Evolutionary conservation across 37 sponge, comb jelly and placozoan genomes (phyloP), one percentile per base, ranked within the genome.

Genomic region (Chondrosia reniformis): DNA sequence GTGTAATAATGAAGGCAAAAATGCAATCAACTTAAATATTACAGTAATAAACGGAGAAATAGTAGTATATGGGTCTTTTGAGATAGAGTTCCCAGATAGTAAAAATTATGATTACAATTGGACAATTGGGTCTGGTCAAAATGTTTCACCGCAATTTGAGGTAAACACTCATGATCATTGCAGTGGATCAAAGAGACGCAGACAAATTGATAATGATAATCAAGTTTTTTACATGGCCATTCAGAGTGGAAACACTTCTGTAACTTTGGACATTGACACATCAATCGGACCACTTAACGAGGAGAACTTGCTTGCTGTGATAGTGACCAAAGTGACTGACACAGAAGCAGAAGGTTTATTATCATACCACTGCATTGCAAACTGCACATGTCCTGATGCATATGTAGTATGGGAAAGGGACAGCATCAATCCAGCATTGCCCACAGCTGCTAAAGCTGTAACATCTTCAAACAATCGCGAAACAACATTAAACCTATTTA

Each of bases 61-160:
- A 19, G 4, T 34, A 43, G 72, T 69, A 25, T 69, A 69, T 40
- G 72, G 41, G 12, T 69, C 72, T n/a, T 69, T 69, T 25, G n/a
- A n/a, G n/a, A n/a, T n/a, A n/a, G n/a, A n/a, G n/a, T n/a, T n/a
- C n/a, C n/a, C n/a, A n/a, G n/a, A n/a, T n/a, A n/a, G n/a, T n/a
- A n/a, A n/a, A n/a, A n/a, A n/a, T n/a, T n/a, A n/a, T n/a, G n/a
- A n/a, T n/a, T n/a, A n/a, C n/a, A n/a, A n/a, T n/a, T n/a, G n/a
- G n/a, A n/a, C n/a, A n/a, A n/a, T n/a, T n/a, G n/a, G n/a, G n/a
- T n/a, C n/a, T n/a, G n/a, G n/a, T n/a, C n/a, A n/a, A n/a, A n/a
- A n/a, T n/a, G n/a, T n/a, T n/a, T n/a, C n/a, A n/a, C n/a, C n/a
- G n/a, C n/a, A n/a, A n/a, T n/a, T n/a, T n/a, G n/a, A n/a, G n/a